Percentiles rank a stretch among this genome's conserved stretches.
Evolutionary conservation across 1,140 invertebrate species (phyloP).

Genomic region (Spodoptera litura): DNA sequence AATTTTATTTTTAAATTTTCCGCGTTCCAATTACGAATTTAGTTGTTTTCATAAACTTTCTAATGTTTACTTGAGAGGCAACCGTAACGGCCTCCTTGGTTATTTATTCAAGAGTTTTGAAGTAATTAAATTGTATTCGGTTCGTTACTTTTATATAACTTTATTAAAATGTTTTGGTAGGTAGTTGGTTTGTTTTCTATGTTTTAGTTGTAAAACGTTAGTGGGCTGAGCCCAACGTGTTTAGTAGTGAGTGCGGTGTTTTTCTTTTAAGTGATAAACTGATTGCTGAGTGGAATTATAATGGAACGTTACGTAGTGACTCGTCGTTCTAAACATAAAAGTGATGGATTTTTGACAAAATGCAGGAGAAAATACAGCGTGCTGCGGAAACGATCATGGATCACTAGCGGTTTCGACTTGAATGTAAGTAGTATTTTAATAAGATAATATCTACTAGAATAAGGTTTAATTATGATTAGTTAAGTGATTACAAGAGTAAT

Average conservation of each 20-base stretch:
- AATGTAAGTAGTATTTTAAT: constrained; percentile 67
- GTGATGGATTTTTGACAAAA: constrained; percentile 71
- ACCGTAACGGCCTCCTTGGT: constrained; percentile 51
- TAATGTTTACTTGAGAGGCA: constrained; percentile 60
- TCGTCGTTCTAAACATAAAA: constrained; percentile 76
- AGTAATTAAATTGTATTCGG: constrained; percentile 71
- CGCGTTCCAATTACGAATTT: constrained; percentile 53
- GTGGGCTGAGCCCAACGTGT: constrained; percentile 67
- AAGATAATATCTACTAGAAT: too few species aligned
- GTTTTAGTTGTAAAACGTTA: constrained; percentile 75
- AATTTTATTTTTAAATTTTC: constrained; percentile 53
- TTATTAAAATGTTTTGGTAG: constrained; percentile 63
- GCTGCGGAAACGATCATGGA: constrained; percentile 71
- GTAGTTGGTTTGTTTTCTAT: constrained; percentile 66
- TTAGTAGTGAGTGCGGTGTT: constrained; percentile 34
- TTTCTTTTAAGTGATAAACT: constrained; percentile 56
- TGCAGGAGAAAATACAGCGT: constrained; percentile 77
- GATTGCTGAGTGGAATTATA: constrained; percentile 55
- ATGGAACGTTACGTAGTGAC: constrained; percentile 79
- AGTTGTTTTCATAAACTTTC: constrained; percentile 62
- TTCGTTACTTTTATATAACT: constrained; percentile 78
- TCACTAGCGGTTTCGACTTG: constrained; percentile 77
- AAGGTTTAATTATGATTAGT: too few species aligned
- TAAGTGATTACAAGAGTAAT: too few species aligned
- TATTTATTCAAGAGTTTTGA: constrained; percentile 44